Base-by-base conservation (phyloP, 2,888 invertebrate species). In the Diplolepis rosae region DNA sequence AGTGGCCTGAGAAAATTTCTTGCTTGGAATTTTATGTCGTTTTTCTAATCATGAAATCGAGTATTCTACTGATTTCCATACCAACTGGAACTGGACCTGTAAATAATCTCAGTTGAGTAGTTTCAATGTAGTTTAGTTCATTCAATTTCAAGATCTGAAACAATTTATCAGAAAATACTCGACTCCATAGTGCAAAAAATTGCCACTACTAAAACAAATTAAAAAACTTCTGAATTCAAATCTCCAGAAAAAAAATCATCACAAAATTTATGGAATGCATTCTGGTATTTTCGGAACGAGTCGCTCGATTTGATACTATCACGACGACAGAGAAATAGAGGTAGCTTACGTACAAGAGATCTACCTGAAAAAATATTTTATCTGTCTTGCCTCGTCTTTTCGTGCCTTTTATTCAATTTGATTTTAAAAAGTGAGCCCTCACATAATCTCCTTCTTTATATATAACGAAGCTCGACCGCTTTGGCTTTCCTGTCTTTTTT, bases 181-280 rank as follows among this genome's bases (percentile, higher is more conserved):
- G 18, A 39, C 39, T 61, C 39, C n/a, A 15, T 61, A 13, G n/a
- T 5, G 18, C 35, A 61, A 39, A 61, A 45, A 15, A 45, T 2
- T 1, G 45, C 7, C 32, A 32, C 32, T 28, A 28, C 28, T 9
- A 61, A 61, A 61, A 13, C 3, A 61, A 24, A 24, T 24, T 61
- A 7, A 13, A 22, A 61, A 5, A 35, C 56, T 18, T 9, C 39
- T 39, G 22, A 39, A 61, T 35, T 24, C 35, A 39, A 61, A 61
- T 39, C 22, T 61, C 39, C 7, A 39, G 35, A 61, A 61, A 24
- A 27, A 32, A 54, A 32, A 54, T 32, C 9, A 24, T 61, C 24
- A 48, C 22, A 61, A 61, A n/a, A 61, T 61, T n/a, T 39, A 39
- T 61, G 61, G 61, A 61, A 61, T 61, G 61, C 39, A 61, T 27